Percentiles rank a stretch among this genome's conserved stretches.
phyloP scores from a whole-genome alignment of 53 echinoderm and acorn worm species.

The Mesocentrotus franciscanus region DNA sequence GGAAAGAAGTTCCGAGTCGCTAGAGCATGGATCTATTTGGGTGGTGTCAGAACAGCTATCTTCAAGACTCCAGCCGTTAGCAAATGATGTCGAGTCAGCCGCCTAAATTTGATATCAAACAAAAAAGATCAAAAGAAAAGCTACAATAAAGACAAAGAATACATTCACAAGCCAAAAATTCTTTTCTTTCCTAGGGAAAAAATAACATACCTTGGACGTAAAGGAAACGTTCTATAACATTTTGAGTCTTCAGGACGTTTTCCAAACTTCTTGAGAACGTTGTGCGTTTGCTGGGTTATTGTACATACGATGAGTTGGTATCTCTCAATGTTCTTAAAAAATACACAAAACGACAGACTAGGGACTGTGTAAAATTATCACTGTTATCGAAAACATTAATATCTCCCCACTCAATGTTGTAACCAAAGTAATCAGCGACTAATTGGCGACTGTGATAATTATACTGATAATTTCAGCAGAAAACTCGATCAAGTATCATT shows the following conservation, averaged over 20 bases:
- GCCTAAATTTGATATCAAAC: conserved; percentile 17
- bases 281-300: no score
- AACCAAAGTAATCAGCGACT: neutral
- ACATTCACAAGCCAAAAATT: no score
- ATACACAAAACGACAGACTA: no score
- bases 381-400: neutral
- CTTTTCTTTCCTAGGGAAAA: no score
- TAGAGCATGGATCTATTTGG: conserved; percentile 8
- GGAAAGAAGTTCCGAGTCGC: neutral
- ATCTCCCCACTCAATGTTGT: neutral
- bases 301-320: no score
- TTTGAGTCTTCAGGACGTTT: no score
- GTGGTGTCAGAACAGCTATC: neutral
- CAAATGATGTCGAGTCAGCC: conserved; percentile 2
- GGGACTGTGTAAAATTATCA: no score
- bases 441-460: neutral
- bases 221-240: no score
- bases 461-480: neutral
- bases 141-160: no score
- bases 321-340: no score
- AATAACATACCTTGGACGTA: no score
- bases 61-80: conserved; percentile 40
- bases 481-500: neutral
- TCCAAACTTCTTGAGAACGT: no score
- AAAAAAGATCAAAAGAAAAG: neutral